Conservation (phyloP, 2,797 vertebrate species). For the Trichosurus vulpecula region DNA sequence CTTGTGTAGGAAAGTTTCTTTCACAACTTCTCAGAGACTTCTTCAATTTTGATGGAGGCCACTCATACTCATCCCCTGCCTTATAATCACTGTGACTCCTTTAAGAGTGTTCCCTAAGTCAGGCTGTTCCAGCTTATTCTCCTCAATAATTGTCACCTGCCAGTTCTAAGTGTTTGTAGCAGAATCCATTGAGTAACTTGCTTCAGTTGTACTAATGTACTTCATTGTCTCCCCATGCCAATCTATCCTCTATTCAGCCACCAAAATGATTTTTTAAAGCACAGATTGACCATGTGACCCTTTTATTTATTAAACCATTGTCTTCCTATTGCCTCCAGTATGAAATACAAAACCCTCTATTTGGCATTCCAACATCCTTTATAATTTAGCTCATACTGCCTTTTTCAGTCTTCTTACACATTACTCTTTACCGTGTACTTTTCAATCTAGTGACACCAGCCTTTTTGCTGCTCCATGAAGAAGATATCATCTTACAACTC, state of each 20-base stretch:
- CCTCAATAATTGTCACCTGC: background rate
- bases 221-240: background rate
- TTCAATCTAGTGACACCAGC: background rate
- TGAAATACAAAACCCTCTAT: background rate
- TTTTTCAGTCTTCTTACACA: background rate
- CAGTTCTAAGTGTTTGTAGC: background rate
- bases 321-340: background rate
- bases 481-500: background rate
- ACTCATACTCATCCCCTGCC: background rate
- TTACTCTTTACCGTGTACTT: background rate
- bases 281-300: background rate
- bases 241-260: background rate
- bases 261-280: background rate
- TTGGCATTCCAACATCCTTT: background rate
- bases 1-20: background rate
- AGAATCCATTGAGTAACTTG: background rate
- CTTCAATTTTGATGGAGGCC: background rate
- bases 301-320: background rate
- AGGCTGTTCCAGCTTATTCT: accelerated
- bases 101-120: background rate
- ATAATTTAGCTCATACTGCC: background rate
- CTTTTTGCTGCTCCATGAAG: background rate
- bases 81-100: background rate
- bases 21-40: background rate
- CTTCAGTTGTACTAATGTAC: background rate